Percentiles rank a stretch among this genome's conserved stretches.
These are phyloP conservation scores for Calliopsis andreniformis DNA, from an alignment of 1,140 invertebrate species.

Conservation along the genomic window DNA sequence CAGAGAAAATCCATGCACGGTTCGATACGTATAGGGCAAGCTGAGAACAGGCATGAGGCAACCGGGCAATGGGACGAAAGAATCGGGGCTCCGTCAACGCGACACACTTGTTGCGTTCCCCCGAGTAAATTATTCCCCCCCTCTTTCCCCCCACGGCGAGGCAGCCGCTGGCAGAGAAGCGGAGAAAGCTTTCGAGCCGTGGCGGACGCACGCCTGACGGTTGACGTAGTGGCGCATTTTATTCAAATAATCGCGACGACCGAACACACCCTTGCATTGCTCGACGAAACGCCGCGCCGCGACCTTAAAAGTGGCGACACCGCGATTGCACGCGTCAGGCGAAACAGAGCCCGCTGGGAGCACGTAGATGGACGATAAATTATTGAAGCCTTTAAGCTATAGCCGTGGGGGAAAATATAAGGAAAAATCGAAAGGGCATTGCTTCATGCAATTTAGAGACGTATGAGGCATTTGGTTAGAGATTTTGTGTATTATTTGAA, in stretches of 20 bases:
- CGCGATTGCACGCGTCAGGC: constrained; percentile 8
- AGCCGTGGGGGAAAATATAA: no score
- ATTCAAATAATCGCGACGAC: constrained; percentile 67
- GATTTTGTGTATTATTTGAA: no score
- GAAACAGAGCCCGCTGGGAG: no score
- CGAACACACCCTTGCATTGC: constrained; percentile 68
- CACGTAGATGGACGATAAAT: no score
- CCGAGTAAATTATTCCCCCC: constrained; percentile 59
- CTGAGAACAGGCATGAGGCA: constrained; percentile 9
- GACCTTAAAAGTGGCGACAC: constrained; percentile 24
- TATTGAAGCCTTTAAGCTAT: no score
- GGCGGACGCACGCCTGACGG: constrained; percentile 48
- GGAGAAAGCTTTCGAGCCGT: not conserved
- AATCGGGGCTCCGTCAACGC: constrained; percentile 51
- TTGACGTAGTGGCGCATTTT: constrained; percentile 60
- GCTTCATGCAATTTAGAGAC: no score
- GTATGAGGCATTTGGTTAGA: no score
- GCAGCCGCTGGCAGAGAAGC: no score
- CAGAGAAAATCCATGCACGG: constrained; percentile 53
- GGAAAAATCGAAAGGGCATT: no score
- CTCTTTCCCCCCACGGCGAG: not conserved
- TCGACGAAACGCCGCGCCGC: constrained; percentile 44
- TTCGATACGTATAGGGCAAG: constrained; percentile 49
- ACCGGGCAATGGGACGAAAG: constrained; percentile 1
- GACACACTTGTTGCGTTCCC: constrained; percentile 59